Evolutionary conservation across 2,888 invertebrate species (phyloP).

Genomic region (Vanessa cardui): DNA sequence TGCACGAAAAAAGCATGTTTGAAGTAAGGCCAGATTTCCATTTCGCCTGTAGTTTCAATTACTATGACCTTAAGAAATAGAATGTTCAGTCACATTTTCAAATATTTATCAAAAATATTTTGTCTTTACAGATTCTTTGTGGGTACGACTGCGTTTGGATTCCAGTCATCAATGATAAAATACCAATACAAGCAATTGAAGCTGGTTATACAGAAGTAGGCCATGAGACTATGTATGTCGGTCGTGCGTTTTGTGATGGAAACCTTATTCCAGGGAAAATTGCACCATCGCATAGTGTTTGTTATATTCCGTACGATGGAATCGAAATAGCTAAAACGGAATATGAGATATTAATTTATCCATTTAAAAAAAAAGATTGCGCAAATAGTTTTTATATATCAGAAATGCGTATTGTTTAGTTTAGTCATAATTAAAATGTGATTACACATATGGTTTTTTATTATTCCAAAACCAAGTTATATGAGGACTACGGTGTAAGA

Average conservation of each 20-base stretch:
- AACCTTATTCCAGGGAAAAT: constrained; percentile 91
- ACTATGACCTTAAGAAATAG: too few relatives aligned
- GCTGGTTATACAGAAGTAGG: constrained; percentile 81
- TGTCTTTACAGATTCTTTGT: constrained; percentile 3
- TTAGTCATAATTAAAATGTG: not conserved
- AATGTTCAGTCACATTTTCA: too few relatives aligned
- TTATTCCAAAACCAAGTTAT: too few relatives aligned
- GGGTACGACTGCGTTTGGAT: constrained; percentile 75
- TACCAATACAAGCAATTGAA: constrained; percentile 87
- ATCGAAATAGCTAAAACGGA: constrained; percentile 22
- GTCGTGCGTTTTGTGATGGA: constrained; percentile 57
- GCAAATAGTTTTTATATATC: constrained; percentile 35
- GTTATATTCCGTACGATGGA: constrained; percentile 85
- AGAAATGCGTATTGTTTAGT: not conserved
- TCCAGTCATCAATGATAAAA: constrained; percentile 77
- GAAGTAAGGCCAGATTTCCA: not conserved
- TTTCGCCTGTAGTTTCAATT: too few relatives aligned
- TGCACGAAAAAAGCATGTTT: not conserved
- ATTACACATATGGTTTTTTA: too few relatives aligned
- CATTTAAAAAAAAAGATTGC: constrained; percentile 33
- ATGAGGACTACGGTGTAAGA: too few relatives aligned
- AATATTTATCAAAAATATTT: not conserved
- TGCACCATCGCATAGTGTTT: constrained; percentile 84
- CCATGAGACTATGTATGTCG: constrained; percentile 33
- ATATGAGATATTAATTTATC: constrained; percentile 57